phyloP scores from a whole-genome alignment of 2,113 vertebrate species.

The Herpetotheres cachinnans region DNA sequence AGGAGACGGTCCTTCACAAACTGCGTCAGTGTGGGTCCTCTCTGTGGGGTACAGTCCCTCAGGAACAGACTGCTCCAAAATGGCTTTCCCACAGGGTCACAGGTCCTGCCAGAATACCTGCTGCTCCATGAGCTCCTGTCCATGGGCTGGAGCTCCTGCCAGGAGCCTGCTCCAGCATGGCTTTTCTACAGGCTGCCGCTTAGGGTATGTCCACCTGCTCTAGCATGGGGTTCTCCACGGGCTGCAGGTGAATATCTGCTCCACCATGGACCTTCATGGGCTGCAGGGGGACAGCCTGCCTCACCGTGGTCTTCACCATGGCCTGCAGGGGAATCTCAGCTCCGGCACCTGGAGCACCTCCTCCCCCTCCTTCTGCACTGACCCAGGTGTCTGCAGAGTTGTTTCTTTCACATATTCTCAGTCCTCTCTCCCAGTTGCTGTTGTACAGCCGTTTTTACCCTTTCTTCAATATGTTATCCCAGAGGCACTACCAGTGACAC shows the following conservation, averaged over 20 bases:
- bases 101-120: neutral
- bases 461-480: neutral
- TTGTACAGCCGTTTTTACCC: neutral
- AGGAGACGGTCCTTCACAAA: neutral
- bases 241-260: neutral
- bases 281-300: neutral
- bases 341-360: rapidly evolving
- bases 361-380: neutral
- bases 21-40: neutral
- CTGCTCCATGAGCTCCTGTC: neutral
- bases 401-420: neutral
- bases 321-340: neutral
- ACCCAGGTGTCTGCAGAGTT: neutral
- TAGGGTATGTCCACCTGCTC: neutral
- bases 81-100: neutral
- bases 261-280: too few relatives aligned
- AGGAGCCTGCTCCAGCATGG: neutral
- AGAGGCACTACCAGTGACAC: neutral
- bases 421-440: neutral
- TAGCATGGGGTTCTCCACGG: neutral
- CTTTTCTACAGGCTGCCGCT: neutral
- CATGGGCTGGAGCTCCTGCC: neutral
- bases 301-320: rapidly evolving
- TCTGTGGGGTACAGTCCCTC: neutral
- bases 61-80: neutral